Base-by-base conservation (phyloP, 2,797 vertebrate genomes). In the Schizopygopsis pylzovi region DNA sequence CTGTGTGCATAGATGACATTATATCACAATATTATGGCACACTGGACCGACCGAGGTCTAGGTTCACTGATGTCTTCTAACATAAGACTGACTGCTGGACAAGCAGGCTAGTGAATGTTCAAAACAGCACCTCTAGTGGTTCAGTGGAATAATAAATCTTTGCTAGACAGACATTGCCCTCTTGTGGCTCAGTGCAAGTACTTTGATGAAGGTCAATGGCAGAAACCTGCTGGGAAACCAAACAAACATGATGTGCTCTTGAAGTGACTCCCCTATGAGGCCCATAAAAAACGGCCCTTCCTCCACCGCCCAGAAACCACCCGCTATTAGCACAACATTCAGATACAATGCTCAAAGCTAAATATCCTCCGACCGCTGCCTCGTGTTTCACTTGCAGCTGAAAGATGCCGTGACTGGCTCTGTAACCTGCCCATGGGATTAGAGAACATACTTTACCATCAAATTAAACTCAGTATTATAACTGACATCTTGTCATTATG, bases 101-200 rank as follows among this genome's bases (percentile, higher is more conserved):
- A 20, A 20, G 0, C 20, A 20, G 12, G 2, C 28, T 4, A 39
- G 25, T 77, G 28, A 18, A 70, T 37, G 13, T 72, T 56, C 82
- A 54, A 78, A 81, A 85, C 59, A 63, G 45, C 79, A 25, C 86
- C 82, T 87, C 86, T 81, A 45, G 80, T 85, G 86, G 86, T 78
- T 28, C 15, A 15, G 22, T n/a, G 68, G 9, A 37, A 67, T 22
- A 39, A 54, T 82, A 12, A 22, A 67, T 16, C 25, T 67, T 84
- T 75, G 28, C 39, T 81, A 49, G 59, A 75, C 22, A 37, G 70
- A 81, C 25, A 70, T 33, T 77, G 86, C 71, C 78, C 82, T 61
- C 86, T 81, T 77, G 78, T 84, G 78, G 70, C 49, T 61, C n/a
- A 54, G 87, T 82, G 91, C 89, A 91, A 91, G 89, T 76, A 41